phyloP scores from a whole-genome alignment of 2,888 invertebrate genomes.

The Suillia variegata region DNA sequence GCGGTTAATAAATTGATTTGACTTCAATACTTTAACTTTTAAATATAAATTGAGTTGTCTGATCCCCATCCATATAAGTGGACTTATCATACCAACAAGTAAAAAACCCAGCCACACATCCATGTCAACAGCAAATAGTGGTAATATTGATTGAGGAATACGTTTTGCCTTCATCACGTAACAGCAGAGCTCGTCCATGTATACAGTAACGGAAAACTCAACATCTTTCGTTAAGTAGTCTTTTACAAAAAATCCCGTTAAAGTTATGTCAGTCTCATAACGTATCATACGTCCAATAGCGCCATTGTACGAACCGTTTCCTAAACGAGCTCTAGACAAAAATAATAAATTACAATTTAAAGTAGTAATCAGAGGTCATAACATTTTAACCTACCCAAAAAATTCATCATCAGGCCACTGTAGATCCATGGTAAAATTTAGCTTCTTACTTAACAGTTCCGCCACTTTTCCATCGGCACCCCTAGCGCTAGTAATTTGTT shows the following conservation, averaged over 20 bases:
- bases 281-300: slow-evolving; percentile 55
- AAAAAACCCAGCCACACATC: slow-evolving; percentile 57
- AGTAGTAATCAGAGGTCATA: background rate
- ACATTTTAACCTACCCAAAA: slow-evolving; percentile 48
- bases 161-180: slow-evolving; percentile 58
- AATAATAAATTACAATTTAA: background rate
- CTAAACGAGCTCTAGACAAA: slow-evolving; percentile 43
- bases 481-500: slow-evolving; percentile 27
- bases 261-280: slow-evolving; percentile 53
- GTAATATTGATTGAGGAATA: slow-evolving; percentile 58
- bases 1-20: background rate
- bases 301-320: slow-evolving; percentile 57
- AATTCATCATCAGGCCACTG: slow-evolving; percentile 46
- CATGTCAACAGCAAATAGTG: slow-evolving; percentile 52
- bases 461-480: slow-evolving; percentile 55
- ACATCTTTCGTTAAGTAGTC: slow-evolving; percentile 56
- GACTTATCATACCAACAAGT: slow-evolving; percentile 41
- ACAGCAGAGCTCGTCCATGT: slow-evolving; percentile 59
- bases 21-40: background rate
- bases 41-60: slow-evolving; percentile 40
- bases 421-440: slow-evolving; percentile 49
- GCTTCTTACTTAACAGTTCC: slow-evolving; percentile 39
- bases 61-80: slow-evolving; percentile 49
- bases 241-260: slow-evolving; percentile 61
- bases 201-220: slow-evolving; percentile 56